A percentile compares a stretch with the other conserved stretches of the same genome.
Conservation (phyloP, 2,797 vertebrate genomes). For the Sebastes kiyomatsui region DNA sequence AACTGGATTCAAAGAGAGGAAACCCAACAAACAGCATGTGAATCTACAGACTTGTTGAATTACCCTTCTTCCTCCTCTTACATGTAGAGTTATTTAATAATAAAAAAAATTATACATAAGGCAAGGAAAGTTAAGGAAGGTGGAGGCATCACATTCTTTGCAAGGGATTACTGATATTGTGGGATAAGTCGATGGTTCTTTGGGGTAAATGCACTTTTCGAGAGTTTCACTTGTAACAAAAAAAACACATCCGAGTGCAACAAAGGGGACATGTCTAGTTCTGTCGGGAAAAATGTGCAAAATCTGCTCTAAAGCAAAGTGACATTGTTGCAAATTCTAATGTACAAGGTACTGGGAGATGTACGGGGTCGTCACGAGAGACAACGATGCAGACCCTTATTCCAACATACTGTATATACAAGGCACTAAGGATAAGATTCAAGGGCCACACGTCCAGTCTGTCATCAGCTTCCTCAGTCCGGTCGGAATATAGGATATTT, state of each 20-base stretch:
- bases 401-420: constrained; percentile 92
- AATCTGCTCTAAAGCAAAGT: constrained; percentile 96
- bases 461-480: constrained; percentile 88
- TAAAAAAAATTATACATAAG: constrained; percentile 72
- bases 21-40: constrained; percentile 52
- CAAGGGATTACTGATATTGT: constrained; percentile 72
- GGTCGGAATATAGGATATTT: constrained; percentile 99
- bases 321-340: constrained; percentile 89
- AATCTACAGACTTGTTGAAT: constrained; percentile 51
- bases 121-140: constrained; percentile 75
- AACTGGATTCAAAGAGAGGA: constrained; percentile 52
- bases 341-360: constrained; percentile 85
- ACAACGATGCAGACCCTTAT: constrained; percentile 90
- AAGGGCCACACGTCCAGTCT: constrained; percentile 85
- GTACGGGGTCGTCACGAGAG: constrained; percentile 76
- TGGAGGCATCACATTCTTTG: constrained; percentile 85
- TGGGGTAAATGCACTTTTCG: constrained; percentile 86
- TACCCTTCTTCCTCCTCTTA: constrained; percentile 44
- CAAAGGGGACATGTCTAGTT: constrained; percentile 83
- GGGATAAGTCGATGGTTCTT: constrained; percentile 71
- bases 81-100: constrained; percentile 4
- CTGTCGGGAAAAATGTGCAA: constrained; percentile 92
- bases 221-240: constrained; percentile 73
- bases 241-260: constrained; percentile 86
- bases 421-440: constrained; percentile 98